Evolutionary conservation across 2,888 invertebrate species (phyloP).

Genomic region (Aphodius granarius): DNA sequence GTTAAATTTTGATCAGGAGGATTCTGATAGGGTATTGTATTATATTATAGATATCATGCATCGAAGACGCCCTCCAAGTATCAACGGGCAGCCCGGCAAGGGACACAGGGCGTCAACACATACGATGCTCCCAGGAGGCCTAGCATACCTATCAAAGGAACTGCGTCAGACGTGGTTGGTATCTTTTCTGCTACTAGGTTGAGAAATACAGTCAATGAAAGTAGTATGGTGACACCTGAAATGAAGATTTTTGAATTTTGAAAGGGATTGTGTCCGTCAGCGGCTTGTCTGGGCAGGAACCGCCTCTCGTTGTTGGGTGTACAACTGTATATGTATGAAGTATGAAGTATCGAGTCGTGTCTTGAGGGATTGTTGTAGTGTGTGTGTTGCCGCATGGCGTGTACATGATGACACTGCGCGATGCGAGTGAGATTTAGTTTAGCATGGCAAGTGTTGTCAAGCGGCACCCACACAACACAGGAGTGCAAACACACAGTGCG

Average conservation of each 20-base stretch:
- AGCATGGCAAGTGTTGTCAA: slow-evolving; percentile 43
- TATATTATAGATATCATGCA: slow-evolving; percentile 19
- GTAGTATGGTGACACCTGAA: slow-evolving; percentile 94
- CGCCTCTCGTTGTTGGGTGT: slow-evolving; percentile 33
- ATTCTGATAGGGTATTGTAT: slow-evolving; percentile 1
- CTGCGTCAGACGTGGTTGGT: slow-evolving; percentile 84
- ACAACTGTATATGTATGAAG: too few species aligned
- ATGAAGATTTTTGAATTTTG: slow-evolving; percentile 54
- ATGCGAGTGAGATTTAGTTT: slow-evolving; percentile 38
- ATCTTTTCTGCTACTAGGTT: slow-evolving; percentile 97
- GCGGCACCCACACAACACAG: slow-evolving; percentile 46
- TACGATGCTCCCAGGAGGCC: slow-evolving; percentile 53
- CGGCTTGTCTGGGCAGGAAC: slow-evolving; percentile 37
- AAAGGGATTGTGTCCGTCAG: slow-evolving; percentile 45
- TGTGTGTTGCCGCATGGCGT: slow-evolving; percentile 32
- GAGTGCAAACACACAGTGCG: slow-evolving; percentile 41
- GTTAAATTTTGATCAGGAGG: not conserved
- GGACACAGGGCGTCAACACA: slow-evolving; percentile 53
- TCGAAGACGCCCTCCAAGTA: slow-evolving; percentile 54
- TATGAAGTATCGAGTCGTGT: slow-evolving; percentile 21
- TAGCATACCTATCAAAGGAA: slow-evolving; percentile 76
- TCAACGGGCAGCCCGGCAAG: slow-evolving; percentile 54
- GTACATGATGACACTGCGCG: slow-evolving; percentile 42
- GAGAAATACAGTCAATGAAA: slow-evolving; percentile 97
- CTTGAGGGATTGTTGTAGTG: slow-evolving; percentile 14